Evolutionary conservation across 2,888 invertebrate species (phyloP).

Genomic region (Tanypteryx hageni): DNA sequence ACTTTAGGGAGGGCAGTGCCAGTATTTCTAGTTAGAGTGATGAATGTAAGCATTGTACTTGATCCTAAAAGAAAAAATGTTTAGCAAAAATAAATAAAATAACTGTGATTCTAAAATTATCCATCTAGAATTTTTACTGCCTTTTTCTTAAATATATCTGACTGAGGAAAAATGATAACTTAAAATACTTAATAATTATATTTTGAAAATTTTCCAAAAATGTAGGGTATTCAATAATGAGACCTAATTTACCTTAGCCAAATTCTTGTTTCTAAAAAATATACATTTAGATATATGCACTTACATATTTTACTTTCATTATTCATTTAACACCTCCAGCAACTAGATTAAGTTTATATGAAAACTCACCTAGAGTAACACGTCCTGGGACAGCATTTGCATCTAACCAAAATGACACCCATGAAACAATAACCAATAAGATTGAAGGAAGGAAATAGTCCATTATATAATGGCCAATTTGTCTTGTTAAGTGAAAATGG

Average conservation of each 20-base stretch:
- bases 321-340: no score
- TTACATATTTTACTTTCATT: no score
- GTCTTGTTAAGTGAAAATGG: constrained; percentile 86
- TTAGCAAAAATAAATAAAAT: no score
- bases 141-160: no score
- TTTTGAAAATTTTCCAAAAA: no score
- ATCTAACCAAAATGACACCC: constrained; percentile 94
- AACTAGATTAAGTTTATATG: not conserved
- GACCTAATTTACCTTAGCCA: no score
- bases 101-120: no score
- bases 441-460: constrained; percentile 93
- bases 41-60: constrained; percentile 91
- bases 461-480: constrained; percentile 92
- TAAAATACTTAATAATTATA: no score
- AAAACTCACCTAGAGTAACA: constrained; percentile 71
- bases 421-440: constrained; percentile 90
- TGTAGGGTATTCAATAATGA: no score
- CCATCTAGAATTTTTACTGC: not conserved
- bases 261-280: no score
- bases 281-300: no score
- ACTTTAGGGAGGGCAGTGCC: constrained; percentile 91
- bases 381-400: constrained; percentile 90
- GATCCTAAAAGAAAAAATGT: constrained; percentile 79
- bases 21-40: constrained; percentile 90
- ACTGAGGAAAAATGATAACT: no score